Evolutionary conservation across 1,140 invertebrate species (phyloP).

Genomic region (Danaus melanippus): DNA sequence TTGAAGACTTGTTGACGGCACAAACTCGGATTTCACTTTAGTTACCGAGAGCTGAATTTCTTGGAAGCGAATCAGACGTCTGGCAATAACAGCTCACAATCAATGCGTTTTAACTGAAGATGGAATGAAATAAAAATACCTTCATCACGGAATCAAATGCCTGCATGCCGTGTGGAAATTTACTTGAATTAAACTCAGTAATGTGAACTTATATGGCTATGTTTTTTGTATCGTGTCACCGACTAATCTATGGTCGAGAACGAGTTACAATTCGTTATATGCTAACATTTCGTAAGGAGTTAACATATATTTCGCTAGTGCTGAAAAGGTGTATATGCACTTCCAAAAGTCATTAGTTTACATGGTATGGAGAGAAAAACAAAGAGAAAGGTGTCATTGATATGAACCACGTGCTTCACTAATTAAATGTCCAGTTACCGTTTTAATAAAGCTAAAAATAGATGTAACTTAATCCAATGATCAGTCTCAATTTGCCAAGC

Average conservation of each 20-base stretch:
- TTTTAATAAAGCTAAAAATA: slow-evolving; percentile 20
- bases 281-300: no score
- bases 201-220: background rate
- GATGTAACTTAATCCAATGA: slow-evolving; percentile 39
- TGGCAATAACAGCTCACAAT: slow-evolving; percentile 15
- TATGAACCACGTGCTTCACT: background rate
- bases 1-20: background rate
- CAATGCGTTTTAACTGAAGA: slow-evolving; percentile 1
- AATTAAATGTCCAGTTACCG: slow-evolving; percentile 11
- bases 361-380: no score
- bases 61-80: slow-evolving; percentile 29
- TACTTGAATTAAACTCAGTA: background rate
- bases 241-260: no score
- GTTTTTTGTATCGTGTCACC: no score
- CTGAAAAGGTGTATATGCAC: no score
- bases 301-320: no score
- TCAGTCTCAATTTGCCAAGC: slow-evolving; percentile 62
- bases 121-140: slow-evolving; percentile 6
- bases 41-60: slow-evolving; percentile 27
- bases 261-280: no score
- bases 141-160: no score
- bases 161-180: background rate
- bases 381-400: no score
- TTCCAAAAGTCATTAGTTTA: no score
- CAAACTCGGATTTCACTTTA: background rate